Evolutionary conservation across 2,888 invertebrate genomes (phyloP).

Genomic region (Syrista parreyssii): DNA sequence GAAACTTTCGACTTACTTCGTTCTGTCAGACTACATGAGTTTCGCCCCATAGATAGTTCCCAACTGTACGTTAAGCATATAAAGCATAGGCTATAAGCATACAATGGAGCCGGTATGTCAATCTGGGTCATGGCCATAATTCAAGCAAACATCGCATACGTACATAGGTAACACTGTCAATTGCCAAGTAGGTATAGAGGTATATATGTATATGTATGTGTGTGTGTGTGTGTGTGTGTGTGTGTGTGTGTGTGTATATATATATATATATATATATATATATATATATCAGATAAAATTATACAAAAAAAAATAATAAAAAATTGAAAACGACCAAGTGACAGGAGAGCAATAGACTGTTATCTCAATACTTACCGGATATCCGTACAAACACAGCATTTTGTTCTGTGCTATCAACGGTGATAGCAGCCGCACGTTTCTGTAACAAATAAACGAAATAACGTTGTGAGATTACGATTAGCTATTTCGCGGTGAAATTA

Average conservation of each 20-base stretch:
- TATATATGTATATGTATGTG: too few relatives aligned
- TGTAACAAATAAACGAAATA: conserved; percentile 45
- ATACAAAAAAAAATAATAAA: background rate
- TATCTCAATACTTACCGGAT: conserved; percentile 52
- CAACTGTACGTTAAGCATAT: background rate
- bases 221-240: too few relatives aligned
- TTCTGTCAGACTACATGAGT: background rate
- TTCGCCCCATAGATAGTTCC: background rate
- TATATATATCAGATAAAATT: too few relatives aligned
- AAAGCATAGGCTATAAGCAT: background rate
- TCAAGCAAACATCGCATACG: background rate
- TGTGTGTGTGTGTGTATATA: too few relatives aligned
- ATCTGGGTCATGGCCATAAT: background rate
- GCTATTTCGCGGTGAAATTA: background rate
- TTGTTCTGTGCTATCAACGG: conserved; percentile 51
- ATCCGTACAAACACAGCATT: conserved; percentile 57
- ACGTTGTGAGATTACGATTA: background rate
- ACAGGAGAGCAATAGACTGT: background rate
- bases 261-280: too few relatives aligned
- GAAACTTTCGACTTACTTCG: background rate
- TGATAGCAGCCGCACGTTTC: conserved; percentile 52
- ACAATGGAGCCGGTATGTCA: background rate
- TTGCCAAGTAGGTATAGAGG: conserved; percentile 4
- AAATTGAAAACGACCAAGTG: background rate
- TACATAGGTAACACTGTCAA: conserved; percentile 3